These are phyloP conservation scores for Gryon sp. DNA, from an alignment of 1,140 invertebrate species.

Conservation along the genomic window DNA sequence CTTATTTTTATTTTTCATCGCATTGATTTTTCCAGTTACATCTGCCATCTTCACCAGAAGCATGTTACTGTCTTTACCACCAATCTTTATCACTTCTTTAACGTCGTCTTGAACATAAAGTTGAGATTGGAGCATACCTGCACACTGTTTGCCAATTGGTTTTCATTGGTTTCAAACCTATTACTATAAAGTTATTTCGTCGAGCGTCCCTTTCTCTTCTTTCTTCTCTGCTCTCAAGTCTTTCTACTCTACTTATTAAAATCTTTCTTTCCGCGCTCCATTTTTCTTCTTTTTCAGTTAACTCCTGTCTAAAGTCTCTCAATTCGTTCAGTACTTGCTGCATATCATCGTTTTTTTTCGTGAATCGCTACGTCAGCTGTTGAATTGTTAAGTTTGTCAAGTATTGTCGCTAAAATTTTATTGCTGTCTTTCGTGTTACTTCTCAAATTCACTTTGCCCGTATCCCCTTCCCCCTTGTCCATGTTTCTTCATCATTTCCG, in stretches of 20 bases:
- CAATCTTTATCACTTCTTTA: background rate
- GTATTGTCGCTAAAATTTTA: no score
- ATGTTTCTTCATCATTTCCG: no score
- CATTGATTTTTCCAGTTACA: background rate
- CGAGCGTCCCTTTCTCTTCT: background rate
- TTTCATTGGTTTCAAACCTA: background rate
- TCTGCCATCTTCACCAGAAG: background rate
- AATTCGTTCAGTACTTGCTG: background rate
- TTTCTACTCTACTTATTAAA: background rate
- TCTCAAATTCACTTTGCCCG: no score
- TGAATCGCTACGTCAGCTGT: no score
- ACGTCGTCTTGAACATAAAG: background rate
- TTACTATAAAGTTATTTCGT: background rate
- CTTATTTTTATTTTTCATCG: background rate
- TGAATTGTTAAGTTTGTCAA: no score
- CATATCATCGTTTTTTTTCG: no score
- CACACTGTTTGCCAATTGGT: background rate
- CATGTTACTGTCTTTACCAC: background rate
- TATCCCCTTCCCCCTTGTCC: no score
- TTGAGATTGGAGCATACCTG: background rate
- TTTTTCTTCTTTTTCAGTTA: background rate
- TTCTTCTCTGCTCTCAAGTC: background rate
- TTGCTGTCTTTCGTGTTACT: no score
- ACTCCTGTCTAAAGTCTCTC: background rate
- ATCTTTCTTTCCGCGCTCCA: background rate